Conservation (phyloP, 2,113 vertebrate genomes). For the Isichthys henryi region DNA sequence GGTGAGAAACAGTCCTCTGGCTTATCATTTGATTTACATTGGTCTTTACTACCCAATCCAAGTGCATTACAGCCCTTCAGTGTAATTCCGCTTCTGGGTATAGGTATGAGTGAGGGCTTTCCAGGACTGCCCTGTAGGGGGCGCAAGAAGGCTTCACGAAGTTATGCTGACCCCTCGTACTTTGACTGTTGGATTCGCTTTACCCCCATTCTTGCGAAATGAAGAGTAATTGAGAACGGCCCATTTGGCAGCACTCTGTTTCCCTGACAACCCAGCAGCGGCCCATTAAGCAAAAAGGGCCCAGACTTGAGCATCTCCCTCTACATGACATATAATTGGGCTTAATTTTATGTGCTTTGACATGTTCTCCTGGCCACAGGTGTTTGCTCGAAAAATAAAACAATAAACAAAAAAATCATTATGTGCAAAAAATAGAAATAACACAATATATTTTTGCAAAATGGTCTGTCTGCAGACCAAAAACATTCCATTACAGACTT, state of each 20-base stretch:
- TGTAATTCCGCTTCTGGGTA: not conserved
- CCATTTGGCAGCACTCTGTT: not conserved
- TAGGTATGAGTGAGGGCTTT: not conserved
- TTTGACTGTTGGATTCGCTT: not conserved
- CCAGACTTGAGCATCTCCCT: not conserved
- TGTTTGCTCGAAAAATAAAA: not conserved
- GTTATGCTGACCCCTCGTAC: not conserved
- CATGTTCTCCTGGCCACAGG: not conserved
- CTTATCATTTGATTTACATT: not conserved
- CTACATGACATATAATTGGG: not conserved
- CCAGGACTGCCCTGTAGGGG: constrained; percentile 15
- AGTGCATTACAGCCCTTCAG: not conserved
- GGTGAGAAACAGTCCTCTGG: not conserved
- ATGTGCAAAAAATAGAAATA: not conserved
- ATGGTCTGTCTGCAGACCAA: not conserved
- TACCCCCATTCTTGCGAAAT: not conserved
- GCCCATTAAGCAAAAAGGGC: not conserved
- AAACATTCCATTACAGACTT: not conserved
- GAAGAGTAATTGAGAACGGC: not conserved
- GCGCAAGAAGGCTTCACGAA: not conserved
- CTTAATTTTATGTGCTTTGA: not conserved
- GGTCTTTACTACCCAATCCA: not conserved
- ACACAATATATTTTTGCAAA: not conserved
- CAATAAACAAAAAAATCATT: not conserved
- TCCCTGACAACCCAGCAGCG: not conserved